Base-by-base conservation (phyloP, 2,113 vertebrate genomes). In the Ammodramus savannarum region DNA sequence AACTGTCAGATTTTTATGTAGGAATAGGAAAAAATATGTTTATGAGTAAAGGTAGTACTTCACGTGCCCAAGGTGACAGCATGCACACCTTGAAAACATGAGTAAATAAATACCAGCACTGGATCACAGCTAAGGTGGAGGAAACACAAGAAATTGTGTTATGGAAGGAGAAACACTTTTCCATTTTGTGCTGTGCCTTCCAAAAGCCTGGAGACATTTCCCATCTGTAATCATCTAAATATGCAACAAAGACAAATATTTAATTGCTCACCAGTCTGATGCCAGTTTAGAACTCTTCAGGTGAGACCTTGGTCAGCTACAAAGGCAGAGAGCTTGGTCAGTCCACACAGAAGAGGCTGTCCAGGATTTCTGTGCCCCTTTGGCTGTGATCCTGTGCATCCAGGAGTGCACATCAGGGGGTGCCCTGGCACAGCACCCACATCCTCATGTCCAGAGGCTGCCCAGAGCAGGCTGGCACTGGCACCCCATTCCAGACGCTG, bases 321-420 rank as follows among this genome's bases (percentile, higher is more conserved):
- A 5, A 16, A 22, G 58, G 87, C 44, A 66, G 51, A 76, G 58
- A 4, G 73, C 9, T 39, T 14, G 48, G 69, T 67, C 78, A 44
- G 3, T 13, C 61, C 7, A 0, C 19, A 6, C 16, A 55, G 27
- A 39, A 9, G 55, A 2, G 1, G 7, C 17, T 1, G 21, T 52
- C 43, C 69, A 29, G 51, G 43, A 34, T 10, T 71, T 32, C 90
- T 51, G 34, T 4, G 43, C 44, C 3, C 10, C 41, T 72, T 36
- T 13, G 38, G 10, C 1, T 10, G 51, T 49, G 74, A 39, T 76
- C 32, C 74, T 17, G n/a, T 19, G 51, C 26, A 22, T 22, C 71
- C 57, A 26, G 12, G 46, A 54, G 76, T 5, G 18, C 54, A 46
- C 58, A 10, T 34, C 58, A 34, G 73, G 59, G 54, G 68, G 3